Base-by-base conservation (phyloP, 2,113 vertebrate species). In the Isurus oxyrinchus region DNA sequence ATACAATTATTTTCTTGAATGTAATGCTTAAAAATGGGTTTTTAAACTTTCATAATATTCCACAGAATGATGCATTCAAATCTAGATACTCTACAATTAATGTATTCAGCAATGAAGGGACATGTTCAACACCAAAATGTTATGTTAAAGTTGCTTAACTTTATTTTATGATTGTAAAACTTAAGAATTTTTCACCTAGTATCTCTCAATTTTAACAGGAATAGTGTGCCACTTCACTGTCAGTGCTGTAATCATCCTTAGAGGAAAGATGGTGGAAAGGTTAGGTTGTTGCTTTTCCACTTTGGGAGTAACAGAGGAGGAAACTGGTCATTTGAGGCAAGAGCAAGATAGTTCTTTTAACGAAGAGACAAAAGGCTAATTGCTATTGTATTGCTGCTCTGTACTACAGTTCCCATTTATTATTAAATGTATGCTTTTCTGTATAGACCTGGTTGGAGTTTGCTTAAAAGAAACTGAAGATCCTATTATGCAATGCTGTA, bases 1-100 rank as follows among this genome's bases (percentile, higher is more conserved):
- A 84, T 44, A 16, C 40, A 84, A 53, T 88, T 88, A 88, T 88
- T 88, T 84, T 84, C 86, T 88, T 55, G 86, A 88, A 53, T 87
- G 6, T 27, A 53, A 55, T 53, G 53, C 44, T 25, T 87, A 23
- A 53, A 87, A 87, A 23, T 88, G 49, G 53, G 19, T 27, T 53
- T 87, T 84, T 84, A 84, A 49, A 84, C 40, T 84, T 84, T 44
- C 14, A 84, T 84, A 84, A 84, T 84, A 40, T 84, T 84, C 40
- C 79, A 44, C 79, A 6, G 13, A 81, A 40, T 84, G 40, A 44
- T 84, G n/a, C 79, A 84, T 21, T 84, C 13, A 84, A 84, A 49
- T 84, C 81, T 21, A 84, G 40, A 84, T 84, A 84, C 40, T 84
- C 40, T 44, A 84, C 79, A 49, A 84, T 21, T 35, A 76, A 76